Percentiles rank a stretch among this genome's conserved stretches.
Conservation (phyloP, 2,113 vertebrate species). For the Archocentrus centrarchus region DNA sequence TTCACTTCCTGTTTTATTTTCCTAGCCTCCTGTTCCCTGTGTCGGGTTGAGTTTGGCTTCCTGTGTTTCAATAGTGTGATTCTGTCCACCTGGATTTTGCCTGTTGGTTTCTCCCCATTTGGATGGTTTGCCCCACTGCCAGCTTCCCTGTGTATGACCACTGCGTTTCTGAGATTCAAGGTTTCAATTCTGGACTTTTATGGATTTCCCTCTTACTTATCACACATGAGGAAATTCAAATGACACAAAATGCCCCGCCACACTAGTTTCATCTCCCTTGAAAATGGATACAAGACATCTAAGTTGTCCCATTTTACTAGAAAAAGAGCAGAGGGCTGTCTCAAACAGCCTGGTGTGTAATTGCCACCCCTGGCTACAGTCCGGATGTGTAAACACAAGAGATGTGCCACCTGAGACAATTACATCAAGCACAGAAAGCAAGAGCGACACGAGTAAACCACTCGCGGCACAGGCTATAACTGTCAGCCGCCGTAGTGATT, state of each 20-base stretch:
- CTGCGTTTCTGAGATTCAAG: not conserved
- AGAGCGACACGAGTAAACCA: constrained; percentile 30
- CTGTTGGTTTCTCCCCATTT: not conserved
- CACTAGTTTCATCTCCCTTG: not conserved
- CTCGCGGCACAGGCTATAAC: constrained; percentile 53
- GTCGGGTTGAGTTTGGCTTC: too few relatives aligned
- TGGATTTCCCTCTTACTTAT: not conserved
- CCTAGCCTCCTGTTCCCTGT: too few relatives aligned
- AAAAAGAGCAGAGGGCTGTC: constrained; percentile 10
- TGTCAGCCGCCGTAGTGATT: constrained; percentile 47
- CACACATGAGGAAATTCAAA: not conserved
- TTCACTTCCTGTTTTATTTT: too few relatives aligned
- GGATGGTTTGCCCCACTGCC: not conserved
- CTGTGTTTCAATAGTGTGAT: too few relatives aligned
- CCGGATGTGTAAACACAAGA: constrained; percentile 64
- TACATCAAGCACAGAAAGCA: constrained; percentile 42
- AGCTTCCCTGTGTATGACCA: not conserved
- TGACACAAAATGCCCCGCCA: not conserved
- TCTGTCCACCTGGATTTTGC: not conserved
- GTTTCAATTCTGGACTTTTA: not conserved
- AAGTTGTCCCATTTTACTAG: constrained; percentile 25
- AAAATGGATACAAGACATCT: not conserved
- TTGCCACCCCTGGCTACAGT: constrained; percentile 52
- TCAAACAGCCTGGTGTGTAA: constrained; percentile 41
- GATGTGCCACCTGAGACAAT: constrained; percentile 69